These are phyloP conservation scores for Papilio polytes DNA, from an alignment of 1,140 invertebrate species.

Conservation along the genomic window DNA sequence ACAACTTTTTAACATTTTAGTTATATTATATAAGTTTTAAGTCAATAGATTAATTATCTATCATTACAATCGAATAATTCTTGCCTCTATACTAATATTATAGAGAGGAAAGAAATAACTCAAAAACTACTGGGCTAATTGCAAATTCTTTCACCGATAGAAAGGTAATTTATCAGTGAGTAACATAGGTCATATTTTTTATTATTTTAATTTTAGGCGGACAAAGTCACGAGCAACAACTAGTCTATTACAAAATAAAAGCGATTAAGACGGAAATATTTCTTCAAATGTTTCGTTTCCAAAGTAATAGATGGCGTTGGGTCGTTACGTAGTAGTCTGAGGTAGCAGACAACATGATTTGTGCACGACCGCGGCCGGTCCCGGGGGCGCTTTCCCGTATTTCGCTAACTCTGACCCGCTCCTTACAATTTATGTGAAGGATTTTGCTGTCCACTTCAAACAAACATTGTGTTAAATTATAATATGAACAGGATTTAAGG, in stretches of 20 bases:
- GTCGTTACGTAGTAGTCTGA: conserved; percentile 47
- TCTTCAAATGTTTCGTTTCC: not conserved
- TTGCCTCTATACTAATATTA: too few species aligned
- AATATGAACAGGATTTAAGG: conserved; percentile 48
- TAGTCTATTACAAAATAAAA: not conserved
- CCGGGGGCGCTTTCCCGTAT: conserved; percentile 57
- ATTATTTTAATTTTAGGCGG: too few species aligned
- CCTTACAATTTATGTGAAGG: conserved; percentile 69
- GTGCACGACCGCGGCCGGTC: conserved; percentile 56
- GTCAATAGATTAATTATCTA: too few species aligned
- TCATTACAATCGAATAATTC: too few species aligned
- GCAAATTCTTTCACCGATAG: too few species aligned
- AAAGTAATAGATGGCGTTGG: conserved; percentile 44
- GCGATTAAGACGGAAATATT: not conserved
- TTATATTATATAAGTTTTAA: too few species aligned
- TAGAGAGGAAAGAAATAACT: too few species aligned
- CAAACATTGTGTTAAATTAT: conserved; percentile 72
- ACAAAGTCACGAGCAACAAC: too few species aligned
- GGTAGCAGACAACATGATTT: conserved; percentile 65
- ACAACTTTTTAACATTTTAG: too few species aligned
- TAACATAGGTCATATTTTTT: too few species aligned
- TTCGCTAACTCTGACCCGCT: conserved; percentile 52
- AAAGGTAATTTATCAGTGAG: too few species aligned
- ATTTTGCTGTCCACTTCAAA: conserved; percentile 77
- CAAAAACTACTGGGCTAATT: too few species aligned